Evolutionary conservation across 2,797 vertebrate genomes (phyloP).

Genomic region (Enteromius anoplus): DNA sequence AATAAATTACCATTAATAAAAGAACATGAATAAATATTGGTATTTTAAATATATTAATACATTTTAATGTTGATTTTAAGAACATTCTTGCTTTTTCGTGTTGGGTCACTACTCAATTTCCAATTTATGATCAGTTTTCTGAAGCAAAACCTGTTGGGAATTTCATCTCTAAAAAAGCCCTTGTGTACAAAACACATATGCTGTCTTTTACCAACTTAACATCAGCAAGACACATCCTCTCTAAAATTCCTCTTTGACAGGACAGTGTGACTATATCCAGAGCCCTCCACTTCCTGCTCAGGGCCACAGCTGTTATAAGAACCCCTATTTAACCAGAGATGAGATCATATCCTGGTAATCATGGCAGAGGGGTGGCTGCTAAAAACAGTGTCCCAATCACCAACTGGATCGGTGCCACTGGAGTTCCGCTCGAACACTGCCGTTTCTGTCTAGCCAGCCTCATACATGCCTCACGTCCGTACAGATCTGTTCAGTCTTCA

Average conservation of each 20-base stretch:
- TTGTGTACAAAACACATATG: background rate
- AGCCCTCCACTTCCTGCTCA: constrained; percentile 70
- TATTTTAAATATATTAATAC: background rate
- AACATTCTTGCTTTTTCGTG: background rate
- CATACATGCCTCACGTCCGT: constrained; percentile 20
- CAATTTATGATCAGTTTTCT: background rate
- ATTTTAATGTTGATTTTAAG: background rate
- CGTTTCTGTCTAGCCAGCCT: constrained; percentile 13
- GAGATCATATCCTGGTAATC: constrained; percentile 87
- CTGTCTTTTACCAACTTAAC: constrained; percentile 35
- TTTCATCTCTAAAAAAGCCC: background rate
- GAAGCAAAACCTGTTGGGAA: background rate
- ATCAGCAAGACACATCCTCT: constrained; percentile 40
- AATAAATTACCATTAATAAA: constrained; percentile 12
- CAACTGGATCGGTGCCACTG: constrained; percentile 77
- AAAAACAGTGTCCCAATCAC: constrained; percentile 82
- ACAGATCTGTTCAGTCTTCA: constrained; percentile 22
- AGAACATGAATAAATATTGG: background rate
- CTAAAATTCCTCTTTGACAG: constrained; percentile 45
- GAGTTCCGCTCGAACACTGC: constrained; percentile 40
- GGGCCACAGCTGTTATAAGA: constrained; percentile 78
- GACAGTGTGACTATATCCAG: constrained; percentile 55
- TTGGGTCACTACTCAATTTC: background rate
- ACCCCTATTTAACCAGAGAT: constrained; percentile 80
- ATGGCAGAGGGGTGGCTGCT: constrained; percentile 81